Evolutionary conservation across 2,797 vertebrate genomes (phyloP).

Genomic region (Taeniopygia guttata): DNA sequence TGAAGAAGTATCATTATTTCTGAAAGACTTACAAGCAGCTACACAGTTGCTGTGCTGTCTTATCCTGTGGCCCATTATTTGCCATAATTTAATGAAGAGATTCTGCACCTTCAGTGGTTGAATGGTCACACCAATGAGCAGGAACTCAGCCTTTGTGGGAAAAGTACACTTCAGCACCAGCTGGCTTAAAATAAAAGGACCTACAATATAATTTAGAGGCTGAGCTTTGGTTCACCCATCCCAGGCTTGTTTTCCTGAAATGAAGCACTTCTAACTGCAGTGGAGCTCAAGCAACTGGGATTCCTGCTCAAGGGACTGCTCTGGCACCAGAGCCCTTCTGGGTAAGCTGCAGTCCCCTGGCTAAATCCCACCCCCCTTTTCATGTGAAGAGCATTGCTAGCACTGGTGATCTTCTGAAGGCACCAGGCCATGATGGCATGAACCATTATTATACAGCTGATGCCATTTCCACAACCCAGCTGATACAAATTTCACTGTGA

Average conservation of each 20-base stretch:
- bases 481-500: not conserved
- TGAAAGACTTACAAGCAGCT: constrained; percentile 28
- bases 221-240: not conserved
- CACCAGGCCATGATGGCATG: not conserved
- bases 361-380: not conserved
- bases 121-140: not conserved
- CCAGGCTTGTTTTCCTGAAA: not conserved
- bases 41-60: not conserved
- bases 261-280: not conserved
- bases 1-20: constrained; percentile 56
- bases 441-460: not conserved
- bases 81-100: constrained; percentile 32
- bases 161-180: not conserved
- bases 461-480: not conserved
- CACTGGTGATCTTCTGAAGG: not conserved
- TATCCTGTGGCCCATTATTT: not conserved
- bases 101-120: not conserved
- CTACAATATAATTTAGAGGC: not conserved
- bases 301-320: not conserved
- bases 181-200: not conserved
- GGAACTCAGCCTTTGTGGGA: not conserved
- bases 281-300: not conserved
- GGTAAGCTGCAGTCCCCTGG: not conserved
- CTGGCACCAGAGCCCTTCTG: not conserved
- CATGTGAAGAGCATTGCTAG: not conserved